These are phyloP conservation scores for Drosophila formosana DNA, from an alignment of 2,888 invertebrate genomes.

Conservation along the genomic window DNA sequence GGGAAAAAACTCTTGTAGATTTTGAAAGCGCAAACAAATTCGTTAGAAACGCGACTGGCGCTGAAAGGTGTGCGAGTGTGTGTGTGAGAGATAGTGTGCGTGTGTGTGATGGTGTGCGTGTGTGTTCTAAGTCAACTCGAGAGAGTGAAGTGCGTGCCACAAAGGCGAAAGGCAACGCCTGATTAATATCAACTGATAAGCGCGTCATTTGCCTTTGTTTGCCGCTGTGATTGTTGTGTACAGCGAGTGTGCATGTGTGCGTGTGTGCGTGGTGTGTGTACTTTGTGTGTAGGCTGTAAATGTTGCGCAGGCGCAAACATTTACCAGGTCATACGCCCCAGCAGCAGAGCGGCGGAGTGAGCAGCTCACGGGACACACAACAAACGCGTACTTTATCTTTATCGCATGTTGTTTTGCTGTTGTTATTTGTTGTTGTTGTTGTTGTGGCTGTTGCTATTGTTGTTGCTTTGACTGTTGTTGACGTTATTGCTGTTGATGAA, in stretches of 20 bases:
- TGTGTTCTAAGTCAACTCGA: conserved; percentile 44
- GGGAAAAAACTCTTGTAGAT: conserved; percentile 62
- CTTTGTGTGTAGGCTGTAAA: conserved; percentile 68
- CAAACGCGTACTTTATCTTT: conserved; percentile 69
- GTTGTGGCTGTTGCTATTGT: conserved; percentile 22
- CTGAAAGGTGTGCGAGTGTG: conserved; percentile 52
- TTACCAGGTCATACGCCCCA: conserved; percentile 76
- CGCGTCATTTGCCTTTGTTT: conserved; percentile 77
- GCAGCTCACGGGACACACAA: conserved; percentile 33
- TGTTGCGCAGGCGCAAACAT: conserved; percentile 80
- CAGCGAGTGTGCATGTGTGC: conserved; percentile 15
- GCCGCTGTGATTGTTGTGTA: conserved; percentile 56
- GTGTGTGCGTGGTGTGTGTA: conserved; percentile 40
- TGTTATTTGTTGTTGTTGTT: conserved; percentile 26
- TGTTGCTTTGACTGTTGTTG: conserved; percentile 33
- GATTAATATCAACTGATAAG: conserved; percentile 80
- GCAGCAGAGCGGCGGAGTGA: conserved; percentile 27
- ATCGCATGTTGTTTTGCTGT: conserved; percentile 61
- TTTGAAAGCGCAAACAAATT: conserved; percentile 73
- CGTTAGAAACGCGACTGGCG: conserved; percentile 65
- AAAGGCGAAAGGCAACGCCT: conserved; percentile 69
- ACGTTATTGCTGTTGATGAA: conserved; percentile 47
- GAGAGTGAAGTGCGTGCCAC: conserved; percentile 75
- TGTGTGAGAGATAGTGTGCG: not conserved
- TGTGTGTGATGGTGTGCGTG: conserved; percentile 25